Evolutionary conservation across 2,888 invertebrate species (phyloP).

Genomic region (Plagodis dolabraria): DNA sequence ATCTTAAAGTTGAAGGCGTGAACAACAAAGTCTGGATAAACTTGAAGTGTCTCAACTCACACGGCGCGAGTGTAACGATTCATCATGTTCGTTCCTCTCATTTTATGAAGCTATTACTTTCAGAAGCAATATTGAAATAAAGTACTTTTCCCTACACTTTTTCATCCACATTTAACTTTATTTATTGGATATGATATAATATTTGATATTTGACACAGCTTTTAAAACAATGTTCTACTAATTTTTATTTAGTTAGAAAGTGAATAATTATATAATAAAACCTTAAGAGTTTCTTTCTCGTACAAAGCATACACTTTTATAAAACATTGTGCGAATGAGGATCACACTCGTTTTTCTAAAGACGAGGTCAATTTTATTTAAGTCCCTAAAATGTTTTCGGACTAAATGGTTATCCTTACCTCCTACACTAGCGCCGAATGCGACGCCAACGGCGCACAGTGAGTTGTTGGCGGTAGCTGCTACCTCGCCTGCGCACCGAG

Average conservation of each 20-base stretch:
- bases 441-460: constrained; percentile 98
- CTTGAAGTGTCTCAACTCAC: constrained; percentile 12
- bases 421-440: constrained; percentile 97
- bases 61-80: constrained; percentile 10
- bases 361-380: too few relatives aligned
- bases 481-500: constrained; percentile 98
- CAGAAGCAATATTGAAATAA: constrained; percentile 18
- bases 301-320: too few relatives aligned
- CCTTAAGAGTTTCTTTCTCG: too few relatives aligned
- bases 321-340: too few relatives aligned
- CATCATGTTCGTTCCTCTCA: constrained; percentile 17
- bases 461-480: constrained; percentile 98
- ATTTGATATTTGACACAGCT: background rate
- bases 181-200: constrained; percentile 11
- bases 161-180: constrained; percentile 13
- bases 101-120: constrained; percentile 23
- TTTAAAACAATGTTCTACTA: constrained; percentile 4
- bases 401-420: constrained; percentile 74
- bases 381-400: too few relatives aligned
- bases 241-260: background rate
- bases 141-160: constrained; percentile 12
- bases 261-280: too few relatives aligned
- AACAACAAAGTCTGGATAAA: constrained; percentile 5
- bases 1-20: constrained; percentile 15
- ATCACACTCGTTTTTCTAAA: too few relatives aligned